Base-by-base conservation (phyloP, 2,113 vertebrate species). In the Struthio camelus region DNA sequence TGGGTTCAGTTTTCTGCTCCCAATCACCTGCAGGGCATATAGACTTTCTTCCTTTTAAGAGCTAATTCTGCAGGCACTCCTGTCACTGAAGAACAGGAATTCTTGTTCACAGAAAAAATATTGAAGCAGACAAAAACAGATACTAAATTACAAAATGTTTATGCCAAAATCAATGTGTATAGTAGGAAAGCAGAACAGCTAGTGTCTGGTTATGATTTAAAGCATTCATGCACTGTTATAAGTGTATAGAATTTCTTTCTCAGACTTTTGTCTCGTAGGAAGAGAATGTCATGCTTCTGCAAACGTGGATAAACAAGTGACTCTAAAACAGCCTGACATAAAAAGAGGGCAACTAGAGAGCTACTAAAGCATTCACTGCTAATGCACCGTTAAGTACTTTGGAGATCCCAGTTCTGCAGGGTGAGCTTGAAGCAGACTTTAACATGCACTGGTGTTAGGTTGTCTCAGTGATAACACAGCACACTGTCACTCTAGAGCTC, bases 341-440 rank as follows among this genome's bases (percentile, higher is more conserved):
- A 91, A 94, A 93, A 1, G 71, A 85, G 48, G 30, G 22, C 56
- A 84, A 32, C 54, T 78, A 54, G 42, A 81, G 71, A 90, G 70
- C 56, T 93, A 84, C 93, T 95, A 93, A 88, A 92, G 44, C 53
- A 23, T 38, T 69, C 84, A 34, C 8, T 93, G 73, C 72, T 96
- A 94, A 96, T 69, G 18, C 56, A 76, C 56, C 69, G 22, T 91
- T 88, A 73, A 90, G 88, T 79, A 44, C 36, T 83, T 73, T 34
- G 85, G 59, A 92, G 92, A 87, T 93, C 89, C 78, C 71, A n/a
- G 70, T 93, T 97, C 77, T 89, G 27, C 59, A 79, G 64, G 46
- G 69, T 69, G 34, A 86, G 77, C 70, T 93, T 79, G 53, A 79
- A 85, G 65, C 3, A 6, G 94, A 65, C 48, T 34, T 82, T 72